phyloP scores from a whole-genome alignment of 1,140 invertebrate genomes.

The Schlechtendalia chinensis region DNA sequence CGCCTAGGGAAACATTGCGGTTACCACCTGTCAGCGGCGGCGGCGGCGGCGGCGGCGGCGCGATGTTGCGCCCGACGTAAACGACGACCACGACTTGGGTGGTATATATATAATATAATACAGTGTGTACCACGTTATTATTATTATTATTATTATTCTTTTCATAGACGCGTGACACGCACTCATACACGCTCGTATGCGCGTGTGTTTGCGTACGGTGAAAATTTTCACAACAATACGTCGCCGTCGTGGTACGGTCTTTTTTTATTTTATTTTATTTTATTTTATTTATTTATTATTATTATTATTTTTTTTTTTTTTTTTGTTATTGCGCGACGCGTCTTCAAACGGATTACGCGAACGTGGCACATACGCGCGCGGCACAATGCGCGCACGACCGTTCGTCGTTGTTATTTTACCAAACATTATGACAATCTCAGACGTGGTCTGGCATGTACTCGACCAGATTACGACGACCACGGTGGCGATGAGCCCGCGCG shows the following conservation, averaged over 20 bases:
- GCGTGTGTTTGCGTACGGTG: not conserved
- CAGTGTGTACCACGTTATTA: not conserved
- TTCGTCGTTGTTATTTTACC: not conserved
- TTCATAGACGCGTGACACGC: conserved; percentile 20
- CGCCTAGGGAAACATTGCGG: conserved; percentile 43
- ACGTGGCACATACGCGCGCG: not conserved
- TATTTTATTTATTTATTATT: too few species aligned
- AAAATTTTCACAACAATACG: conserved; percentile 20
- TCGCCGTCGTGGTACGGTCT: not conserved
- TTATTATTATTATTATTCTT: conserved; percentile 28
- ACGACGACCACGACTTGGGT: conserved; percentile 31
- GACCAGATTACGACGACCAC: conserved; percentile 26
- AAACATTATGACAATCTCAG: conserved; percentile 12
- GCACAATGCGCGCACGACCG: not conserved
- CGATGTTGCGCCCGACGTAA: conserved; percentile 3
- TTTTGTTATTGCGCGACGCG: not conserved
- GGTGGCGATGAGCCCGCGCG: not conserved
- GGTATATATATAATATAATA: conserved; percentile 3
- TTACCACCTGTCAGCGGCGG: conserved; percentile 43
- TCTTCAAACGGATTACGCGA: conserved; percentile 42
- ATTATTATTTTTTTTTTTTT: not conserved
- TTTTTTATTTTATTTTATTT: not conserved
- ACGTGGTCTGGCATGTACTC: conserved; percentile 45
- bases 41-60: not conserved
- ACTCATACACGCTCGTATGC: not conserved